Evolutionary conservation across 2,113 vertebrate genomes (phyloP).

Genomic region (Rhodinocichla rosea): DNA sequence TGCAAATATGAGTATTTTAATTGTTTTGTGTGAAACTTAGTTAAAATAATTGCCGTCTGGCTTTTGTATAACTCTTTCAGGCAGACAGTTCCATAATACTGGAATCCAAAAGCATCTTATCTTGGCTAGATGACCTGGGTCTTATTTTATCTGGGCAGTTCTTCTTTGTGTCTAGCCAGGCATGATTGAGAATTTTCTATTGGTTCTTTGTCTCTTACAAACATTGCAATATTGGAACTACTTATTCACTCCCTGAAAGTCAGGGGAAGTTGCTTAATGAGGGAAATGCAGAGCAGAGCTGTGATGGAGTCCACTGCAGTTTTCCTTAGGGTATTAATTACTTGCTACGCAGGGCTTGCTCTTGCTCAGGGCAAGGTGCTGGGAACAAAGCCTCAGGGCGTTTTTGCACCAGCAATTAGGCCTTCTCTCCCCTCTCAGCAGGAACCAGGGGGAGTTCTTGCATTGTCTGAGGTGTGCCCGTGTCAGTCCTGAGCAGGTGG

Average conservation of each 20-base stretch:
- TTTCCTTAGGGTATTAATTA: conserved; percentile 43
- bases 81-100: neutral
- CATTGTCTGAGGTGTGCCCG: neutral
- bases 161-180: neutral
- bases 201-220: neutral
- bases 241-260: neutral
- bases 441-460: neutral
- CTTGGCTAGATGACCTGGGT: neutral
- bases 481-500: neutral
- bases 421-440: neutral
- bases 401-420: neutral
- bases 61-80: neutral
- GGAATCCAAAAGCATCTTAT: neutral
- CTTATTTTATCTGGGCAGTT: neutral
- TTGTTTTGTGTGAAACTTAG: neutral
- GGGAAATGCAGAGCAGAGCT: neutral
- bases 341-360: neutral
- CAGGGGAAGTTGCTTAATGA: neutral
- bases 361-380: neutral
- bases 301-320: neutral
- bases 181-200: neutral
- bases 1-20: neutral
- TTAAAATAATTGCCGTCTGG: neutral
- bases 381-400: neutral
- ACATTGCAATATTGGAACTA: neutral